A percentile compares a stretch with the other conserved stretches of the same genome.
Evolutionary conservation across 2,888 invertebrate genomes (phyloP).

Genomic region (Tipula confusa): DNA sequence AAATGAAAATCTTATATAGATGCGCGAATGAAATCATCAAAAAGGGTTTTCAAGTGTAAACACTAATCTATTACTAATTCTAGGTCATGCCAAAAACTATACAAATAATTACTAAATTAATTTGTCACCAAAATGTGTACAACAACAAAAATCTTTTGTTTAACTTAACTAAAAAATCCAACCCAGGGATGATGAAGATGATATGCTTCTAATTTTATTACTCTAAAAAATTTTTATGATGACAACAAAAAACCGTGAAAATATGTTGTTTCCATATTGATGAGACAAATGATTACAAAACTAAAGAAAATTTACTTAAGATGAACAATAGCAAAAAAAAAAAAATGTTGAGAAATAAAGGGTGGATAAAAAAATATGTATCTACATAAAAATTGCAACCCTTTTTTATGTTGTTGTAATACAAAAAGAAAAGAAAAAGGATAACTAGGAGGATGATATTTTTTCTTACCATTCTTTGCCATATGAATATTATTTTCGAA

Average conservation of each 20-base stretch:
- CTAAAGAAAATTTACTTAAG: not conserved
- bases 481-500: not conserved
- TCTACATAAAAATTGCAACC: not conserved
- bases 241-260: not conserved
- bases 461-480: not conserved
- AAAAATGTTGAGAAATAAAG: not conserved
- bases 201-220: not conserved
- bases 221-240: not conserved
- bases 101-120: conserved; percentile 13
- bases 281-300: conserved; percentile 14
- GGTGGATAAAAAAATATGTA: not conserved
- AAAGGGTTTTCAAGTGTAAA: not conserved
- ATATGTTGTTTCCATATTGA: not conserved
- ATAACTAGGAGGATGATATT: not conserved
- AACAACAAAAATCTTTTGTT: not conserved
- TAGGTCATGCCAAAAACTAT: not conserved
- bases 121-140: not conserved
- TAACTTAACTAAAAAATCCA: not conserved
- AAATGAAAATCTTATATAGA: not conserved
- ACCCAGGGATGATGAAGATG: not conserved
- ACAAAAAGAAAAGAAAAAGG: not conserved
- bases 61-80: not conserved
- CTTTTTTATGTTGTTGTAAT: not conserved
- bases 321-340: not conserved
- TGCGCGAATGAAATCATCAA: not conserved